These are phyloP conservation scores for Cephalotes varians DNA, from an alignment of 2,888 invertebrate species.

Conservation along the genomic window DNA sequence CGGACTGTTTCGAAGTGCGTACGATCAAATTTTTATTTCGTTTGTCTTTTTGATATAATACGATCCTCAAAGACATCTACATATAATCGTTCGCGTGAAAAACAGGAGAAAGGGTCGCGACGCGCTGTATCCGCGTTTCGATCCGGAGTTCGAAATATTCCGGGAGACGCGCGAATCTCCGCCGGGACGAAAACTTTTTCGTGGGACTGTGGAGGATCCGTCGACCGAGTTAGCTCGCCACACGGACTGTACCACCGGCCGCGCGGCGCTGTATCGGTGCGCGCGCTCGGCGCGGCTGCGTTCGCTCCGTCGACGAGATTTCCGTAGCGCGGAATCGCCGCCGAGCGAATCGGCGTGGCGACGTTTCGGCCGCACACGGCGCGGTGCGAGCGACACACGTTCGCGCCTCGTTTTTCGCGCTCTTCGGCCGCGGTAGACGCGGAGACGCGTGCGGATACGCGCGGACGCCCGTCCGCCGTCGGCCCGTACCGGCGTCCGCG, in stretches of 20 bases:
- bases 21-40: not conserved
- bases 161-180: not conserved
- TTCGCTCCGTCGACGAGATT: constrained; percentile 14
- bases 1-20: not conserved
- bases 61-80: not conserved
- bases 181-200: constrained; percentile 27
- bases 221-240: not conserved
- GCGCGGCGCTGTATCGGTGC: constrained; percentile 59
- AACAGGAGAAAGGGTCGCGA: not conserved
- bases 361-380: constrained; percentile 12
- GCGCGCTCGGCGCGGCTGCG: constrained; percentile 11
- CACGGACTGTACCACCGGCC: constrained; percentile 56
- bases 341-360: not conserved
- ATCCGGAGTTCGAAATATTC: not conserved
- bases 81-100: not conserved
- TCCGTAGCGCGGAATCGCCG: not conserved
- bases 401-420: not conserved
- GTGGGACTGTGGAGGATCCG: not conserved
- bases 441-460: not conserved
- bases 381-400: not conserved
- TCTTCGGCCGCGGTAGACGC: not conserved
- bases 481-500: not conserved
- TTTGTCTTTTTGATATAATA: not conserved
- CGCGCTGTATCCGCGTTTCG: not conserved
- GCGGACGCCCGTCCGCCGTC: not conserved